Base-by-base conservation (phyloP, 1,140 invertebrate species). In the Drosophila virilis region DNA sequence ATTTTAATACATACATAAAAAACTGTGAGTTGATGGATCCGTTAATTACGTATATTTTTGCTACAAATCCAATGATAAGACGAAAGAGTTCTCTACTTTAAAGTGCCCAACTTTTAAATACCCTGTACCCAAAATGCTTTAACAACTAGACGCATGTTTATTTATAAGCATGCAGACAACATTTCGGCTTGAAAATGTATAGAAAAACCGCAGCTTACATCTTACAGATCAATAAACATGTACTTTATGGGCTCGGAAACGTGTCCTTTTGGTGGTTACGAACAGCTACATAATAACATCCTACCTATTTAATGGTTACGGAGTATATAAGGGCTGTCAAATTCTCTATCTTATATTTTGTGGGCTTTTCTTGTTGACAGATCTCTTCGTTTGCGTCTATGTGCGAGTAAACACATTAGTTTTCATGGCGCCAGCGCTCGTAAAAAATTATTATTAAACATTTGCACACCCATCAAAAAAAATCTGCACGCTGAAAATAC, bases 361-460 rank as follows among this genome's bases (percentile, higher is more conserved):
- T 61, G 48, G 45, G 13, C 51, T 60, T 17, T 17, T 65, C 32
- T 10, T 13, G 45, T 72, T 72, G 61, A 58, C 52, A 58, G 43
- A 66, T 78, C 59, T 46, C 42, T 48, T 40, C 52, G 51, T 37
- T 15, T 10, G 45, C 10, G 5, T 35, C 12, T 45, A 32, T 58
- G 46, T 37, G 51, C 60, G 52, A 45, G 46, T 38, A 8, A 13
- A 35, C n/a, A 52, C 50, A 43, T 75, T 80, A 68, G 61, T 60
- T 71, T 74, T 71, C 54, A 79, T 80, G 83, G 75, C 70, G 66
- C 50, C 33, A 17, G 58, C 45, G 73, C 65, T 74, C 82, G 52
- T 86, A 84, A 86, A 86, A 84, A 78, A 76, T 77, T 71, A 85
- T 74, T 60, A 58, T 51, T 70, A 62, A 43, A 58, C 33, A 66